Conservation (phyloP, 2,113 vertebrate genomes). For the Carettochelys insculpta region DNA sequence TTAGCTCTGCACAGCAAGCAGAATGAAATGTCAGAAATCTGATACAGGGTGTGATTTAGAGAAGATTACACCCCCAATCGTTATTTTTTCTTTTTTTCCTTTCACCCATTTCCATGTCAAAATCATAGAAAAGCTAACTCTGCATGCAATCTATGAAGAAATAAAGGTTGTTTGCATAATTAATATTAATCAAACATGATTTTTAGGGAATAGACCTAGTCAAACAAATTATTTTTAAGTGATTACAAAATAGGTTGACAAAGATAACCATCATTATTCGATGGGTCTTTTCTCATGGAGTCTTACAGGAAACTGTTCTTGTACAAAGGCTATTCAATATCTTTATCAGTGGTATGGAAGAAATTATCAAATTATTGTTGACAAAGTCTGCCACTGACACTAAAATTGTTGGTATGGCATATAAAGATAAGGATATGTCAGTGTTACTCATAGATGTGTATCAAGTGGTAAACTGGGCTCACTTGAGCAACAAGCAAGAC, state of each 20-base stretch:
- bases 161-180: fast-evolving
- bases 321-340: neutral
- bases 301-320: neutral
- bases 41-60: conserved; percentile 15
- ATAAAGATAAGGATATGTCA: neutral
- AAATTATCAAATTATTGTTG: neutral
- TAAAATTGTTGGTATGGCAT: neutral
- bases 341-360: neutral
- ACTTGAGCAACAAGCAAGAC: neutral
- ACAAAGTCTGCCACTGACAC: neutral
- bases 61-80: neutral
- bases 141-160: neutral
- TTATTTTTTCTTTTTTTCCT: conserved; percentile 39
- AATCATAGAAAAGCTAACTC: neutral
- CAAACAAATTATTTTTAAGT: neutral
- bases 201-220: neutral
- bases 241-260: neutral
- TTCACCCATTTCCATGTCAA: neutral
- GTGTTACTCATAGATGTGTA: neutral
- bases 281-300: neutral
- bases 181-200: fast-evolving
- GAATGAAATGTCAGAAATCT: conserved; percentile 43
- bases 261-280: neutral
- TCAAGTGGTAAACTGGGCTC: neutral
- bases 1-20: conserved; percentile 40